Evolutionary conservation across 2,888 invertebrate genomes (phyloP), one percentile per base, ranked within the genome.

Genomic region (Euphydryas editha): DNA sequence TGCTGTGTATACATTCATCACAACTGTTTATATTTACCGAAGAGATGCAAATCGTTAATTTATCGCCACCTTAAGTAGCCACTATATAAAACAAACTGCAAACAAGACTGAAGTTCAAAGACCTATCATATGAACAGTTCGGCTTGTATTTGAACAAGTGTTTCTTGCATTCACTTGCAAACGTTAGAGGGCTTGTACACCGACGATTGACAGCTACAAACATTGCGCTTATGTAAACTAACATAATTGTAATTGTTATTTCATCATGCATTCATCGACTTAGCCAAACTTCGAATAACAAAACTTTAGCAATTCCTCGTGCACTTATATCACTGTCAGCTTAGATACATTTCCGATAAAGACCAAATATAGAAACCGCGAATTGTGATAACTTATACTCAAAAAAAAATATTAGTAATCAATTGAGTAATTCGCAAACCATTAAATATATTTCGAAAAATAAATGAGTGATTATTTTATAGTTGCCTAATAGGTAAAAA

Each of bases 11-110:
- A 74, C 84, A 84, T 84, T 83, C 81, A 87, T 85, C 84, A 85
- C 75, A 74, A 78, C 72, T 85, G 86, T 88, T 90, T 89, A 88
- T 86, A 77, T 83, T 84, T 76, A 76, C 81, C 74, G 81, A 82
- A 81, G 85, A 87, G 85, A 89, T 89, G 90, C 87, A 87, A 90
- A 91, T 91, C 87, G 88, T 86, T 90, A 90, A 90, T 91, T 89
- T 88, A 90, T 90, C 87, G 83, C 88, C 88, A 87, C 86, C 86
- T 88, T 85, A 83, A 86, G 86, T 81, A 84, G 86, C 82, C 81
- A 86, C 86, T 86, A 87, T 90, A 88, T 91, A 86, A 89, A 88
- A 85, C 85, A 83, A 85, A 88, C 86, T 84, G 87, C 90, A 90
- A 90, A 90, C 87, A 90, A 75, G 76, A 77, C 70, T 69, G 78